These are phyloP conservation scores for Empis stercorea DNA, from an alignment of 2,888 invertebrate genomes.

Conservation along the genomic window DNA sequence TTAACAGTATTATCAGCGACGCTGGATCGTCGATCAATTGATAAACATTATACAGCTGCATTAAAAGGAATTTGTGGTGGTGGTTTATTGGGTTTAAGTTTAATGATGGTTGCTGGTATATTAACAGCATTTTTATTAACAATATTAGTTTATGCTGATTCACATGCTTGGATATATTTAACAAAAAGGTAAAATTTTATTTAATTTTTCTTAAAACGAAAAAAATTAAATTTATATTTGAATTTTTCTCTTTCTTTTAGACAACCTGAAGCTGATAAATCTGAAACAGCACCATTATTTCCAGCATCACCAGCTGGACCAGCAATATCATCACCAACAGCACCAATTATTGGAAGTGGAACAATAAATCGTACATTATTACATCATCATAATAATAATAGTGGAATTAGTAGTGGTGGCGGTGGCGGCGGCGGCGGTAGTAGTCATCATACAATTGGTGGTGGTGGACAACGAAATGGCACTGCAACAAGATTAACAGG, in stretches of 20 bases:
- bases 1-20: slow-evolving; percentile 43
- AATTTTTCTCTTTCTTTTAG: slow-evolving; percentile 15
- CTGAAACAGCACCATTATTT: slow-evolving; percentile 36
- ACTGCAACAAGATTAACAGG: slow-evolving; percentile 30
- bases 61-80: slow-evolving; percentile 70
- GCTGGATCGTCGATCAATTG: slow-evolving; percentile 70
- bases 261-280: slow-evolving; percentile 32
- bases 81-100: slow-evolving; percentile 66
- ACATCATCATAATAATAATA: slow-evolving; percentile 25
- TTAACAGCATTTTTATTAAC: slow-evolving; percentile 82
- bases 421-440: slow-evolving; percentile 16
- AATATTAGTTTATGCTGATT: slow-evolving; percentile 83
- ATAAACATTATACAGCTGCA: slow-evolving; percentile 68
- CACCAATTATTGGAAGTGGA: slow-evolving; percentile 23
- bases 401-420: slow-evolving; percentile 14
- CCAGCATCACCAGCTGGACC: slow-evolving; percentile 25
- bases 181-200: slow-evolving; percentile 58
- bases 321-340: slow-evolving; percentile 33
- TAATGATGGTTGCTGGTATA: slow-evolving; percentile 79
- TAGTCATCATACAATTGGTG: slow-evolving; percentile 4
- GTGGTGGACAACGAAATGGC: slow-evolving; percentile 27
- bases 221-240: neutral
- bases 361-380: slow-evolving; percentile 35
- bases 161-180: slow-evolving; percentile 94
- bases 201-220: neutral